These are phyloP conservation scores for Notospermus geniculatus DNA, from an alignment of 1,140 invertebrate species.

Conservation along the genomic window DNA sequence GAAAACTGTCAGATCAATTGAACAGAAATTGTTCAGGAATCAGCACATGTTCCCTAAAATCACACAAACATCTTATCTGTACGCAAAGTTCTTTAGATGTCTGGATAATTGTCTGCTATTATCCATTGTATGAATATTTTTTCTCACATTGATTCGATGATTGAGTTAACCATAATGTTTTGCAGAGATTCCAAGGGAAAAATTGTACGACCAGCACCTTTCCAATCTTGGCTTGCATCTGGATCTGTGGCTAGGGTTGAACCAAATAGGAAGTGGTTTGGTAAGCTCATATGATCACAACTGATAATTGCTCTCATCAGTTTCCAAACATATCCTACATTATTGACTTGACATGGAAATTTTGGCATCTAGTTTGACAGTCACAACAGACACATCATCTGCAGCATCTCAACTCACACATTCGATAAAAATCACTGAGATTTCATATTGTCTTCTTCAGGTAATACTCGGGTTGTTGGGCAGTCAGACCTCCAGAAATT, in stretches of 20 bases:
- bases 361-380: neutral
- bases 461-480: slow-evolving; percentile 72
- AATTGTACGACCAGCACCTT: slow-evolving; percentile 91
- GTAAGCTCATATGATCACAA: slow-evolving; percentile 65
- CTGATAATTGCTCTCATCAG: no score
- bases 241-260: slow-evolving; percentile 92
- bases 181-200: slow-evolving; percentile 78
- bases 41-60: no score
- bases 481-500: slow-evolving; percentile 95
- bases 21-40: no score
- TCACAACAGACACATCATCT: neutral
- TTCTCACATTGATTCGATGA: neutral
- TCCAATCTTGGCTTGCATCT: slow-evolving; percentile 83
- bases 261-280: slow-evolving; percentile 98
- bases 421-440: neutral
- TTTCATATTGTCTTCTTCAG: slow-evolving; percentile 36
- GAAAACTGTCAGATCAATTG: no score
- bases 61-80: no score
- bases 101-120: no score
- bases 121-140: no score
- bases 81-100: no score
- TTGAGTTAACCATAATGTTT: slow-evolving; percentile 12
- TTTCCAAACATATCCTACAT: no score
- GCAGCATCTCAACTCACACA: neutral
- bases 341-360: neutral